These are phyloP conservation scores for Chorisops tibialis DNA, from an alignment of 2,888 invertebrate genomes.

Conservation along the genomic window DNA sequence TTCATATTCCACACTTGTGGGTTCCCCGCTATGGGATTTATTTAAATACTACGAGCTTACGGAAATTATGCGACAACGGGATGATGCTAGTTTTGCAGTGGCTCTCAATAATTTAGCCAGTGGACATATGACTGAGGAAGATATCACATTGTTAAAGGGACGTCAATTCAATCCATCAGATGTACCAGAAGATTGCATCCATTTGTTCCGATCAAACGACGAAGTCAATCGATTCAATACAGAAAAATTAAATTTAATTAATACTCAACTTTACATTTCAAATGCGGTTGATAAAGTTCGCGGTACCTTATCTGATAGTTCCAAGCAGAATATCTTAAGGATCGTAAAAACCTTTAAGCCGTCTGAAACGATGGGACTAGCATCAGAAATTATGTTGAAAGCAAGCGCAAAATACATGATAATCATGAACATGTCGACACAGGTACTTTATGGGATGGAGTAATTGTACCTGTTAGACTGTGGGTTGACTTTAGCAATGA, in stretches of 20 bases:
- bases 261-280: no score
- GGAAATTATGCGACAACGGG: constrained; percentile 41
- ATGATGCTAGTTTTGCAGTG: constrained; percentile 36
- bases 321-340: no score
- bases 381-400: no score
- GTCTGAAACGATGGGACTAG: no score
- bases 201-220: neutral
- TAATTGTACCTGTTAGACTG: neutral
- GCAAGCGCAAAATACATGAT: no score
- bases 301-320: no score
- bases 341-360: no score
- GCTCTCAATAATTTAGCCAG: constrained; percentile 38
- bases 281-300: no score
- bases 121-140: no score
- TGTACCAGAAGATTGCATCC: neutral
- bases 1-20: constrained; percentile 17
- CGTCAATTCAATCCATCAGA: neutral
- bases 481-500: constrained; percentile 2
- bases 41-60: constrained; percentile 39
- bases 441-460: constrained; percentile 9
- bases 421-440: no score
- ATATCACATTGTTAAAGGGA: constrained; percentile 34
- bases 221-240: neutral
- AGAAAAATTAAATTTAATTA: no score
- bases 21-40: constrained; percentile 34